Evolutionary conservation across 2,888 invertebrate species (phyloP), one percentile per base, ranked within the genome.

Genomic region (Minunthozetes semirufus): DNA sequence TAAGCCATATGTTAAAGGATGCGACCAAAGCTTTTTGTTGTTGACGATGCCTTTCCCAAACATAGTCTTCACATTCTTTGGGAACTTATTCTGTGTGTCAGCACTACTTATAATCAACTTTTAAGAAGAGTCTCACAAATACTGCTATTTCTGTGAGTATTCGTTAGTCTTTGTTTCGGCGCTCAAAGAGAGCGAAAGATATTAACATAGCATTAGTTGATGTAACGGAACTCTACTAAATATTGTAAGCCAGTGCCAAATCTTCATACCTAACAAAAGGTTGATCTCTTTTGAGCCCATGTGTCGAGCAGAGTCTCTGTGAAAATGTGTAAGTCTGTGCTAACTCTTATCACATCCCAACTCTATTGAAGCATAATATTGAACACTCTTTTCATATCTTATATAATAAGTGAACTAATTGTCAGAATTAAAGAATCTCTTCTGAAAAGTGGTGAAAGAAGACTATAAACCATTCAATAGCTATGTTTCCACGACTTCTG

Each of bases 401-500:
- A 15, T 53, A 19, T 48, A 9, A 48, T 48, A 13, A 17, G 8
- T 5, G 53, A 19, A 53, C 1, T 4, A 4, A 19, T 19, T 19
- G 19, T 53, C 9, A 19, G 2, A 53, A 19, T n/a, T 53, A 19
- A 19, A 53, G n/a, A 53, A 53, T n/a, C n/a, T 53, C 8, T 53
- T 22, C n/a, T 19, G n/a, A 53, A 19, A 15, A 19, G n/a, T 19
- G 8, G 48, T 17, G 15, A 15, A 19, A 53, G 19, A 1, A 6
- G 19, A 4, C 25, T n/a, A n/a, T n/a, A 59, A 59, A 8, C 11
- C n/a, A 63, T 33, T 63, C 8, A 63, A 68, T 46, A 6, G 68
- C 11, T 11, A 68, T 68, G 68, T 68, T 68, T 68, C 68, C 68
- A 0, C 68, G 46, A 13, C n/a, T 68, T 19, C 11, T 68, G 19